Conservation (phyloP, 1,140 invertebrate species). For the Samia ricini region DNA sequence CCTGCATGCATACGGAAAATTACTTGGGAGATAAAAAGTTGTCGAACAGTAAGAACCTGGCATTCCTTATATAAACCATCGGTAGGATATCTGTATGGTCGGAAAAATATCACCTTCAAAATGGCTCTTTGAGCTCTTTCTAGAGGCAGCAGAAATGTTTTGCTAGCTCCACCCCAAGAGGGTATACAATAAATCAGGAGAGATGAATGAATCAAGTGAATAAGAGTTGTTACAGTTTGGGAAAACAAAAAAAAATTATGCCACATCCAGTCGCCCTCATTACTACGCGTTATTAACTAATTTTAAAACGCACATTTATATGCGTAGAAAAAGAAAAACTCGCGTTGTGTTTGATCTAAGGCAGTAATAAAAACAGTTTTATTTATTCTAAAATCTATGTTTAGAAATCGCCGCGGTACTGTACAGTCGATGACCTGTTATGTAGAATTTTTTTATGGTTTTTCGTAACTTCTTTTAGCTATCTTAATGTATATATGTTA, state of each 20-base stretch:
- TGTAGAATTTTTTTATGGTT: background rate
- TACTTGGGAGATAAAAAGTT: too few species aligned
- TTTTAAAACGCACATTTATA: background rate
- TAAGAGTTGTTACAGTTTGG: too few species aligned
- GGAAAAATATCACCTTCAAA: too few species aligned
- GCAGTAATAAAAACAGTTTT: background rate
- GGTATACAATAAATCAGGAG: too few species aligned
- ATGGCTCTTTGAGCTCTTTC: too few species aligned
- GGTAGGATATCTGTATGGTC: too few species aligned
- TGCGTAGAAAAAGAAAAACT: background rate
- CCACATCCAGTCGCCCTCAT: background rate
- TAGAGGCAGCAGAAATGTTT: too few species aligned
- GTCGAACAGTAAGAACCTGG: too few species aligned
- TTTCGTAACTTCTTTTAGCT: background rate
- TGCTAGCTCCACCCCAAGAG: too few species aligned
- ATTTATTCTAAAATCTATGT: background rate
- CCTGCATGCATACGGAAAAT: too few species aligned
- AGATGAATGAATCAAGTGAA: too few species aligned
- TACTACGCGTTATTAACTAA: background rate
- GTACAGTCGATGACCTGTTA: slow-evolving; percentile 1
- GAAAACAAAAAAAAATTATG: background rate
- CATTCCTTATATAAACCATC: too few species aligned
- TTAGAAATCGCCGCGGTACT: background rate
- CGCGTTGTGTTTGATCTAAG: background rate
- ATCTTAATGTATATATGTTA: background rate